Conservation (phyloP, 2,888 invertebrate species). For the Drosophila nr. perissopoda region DNA sequence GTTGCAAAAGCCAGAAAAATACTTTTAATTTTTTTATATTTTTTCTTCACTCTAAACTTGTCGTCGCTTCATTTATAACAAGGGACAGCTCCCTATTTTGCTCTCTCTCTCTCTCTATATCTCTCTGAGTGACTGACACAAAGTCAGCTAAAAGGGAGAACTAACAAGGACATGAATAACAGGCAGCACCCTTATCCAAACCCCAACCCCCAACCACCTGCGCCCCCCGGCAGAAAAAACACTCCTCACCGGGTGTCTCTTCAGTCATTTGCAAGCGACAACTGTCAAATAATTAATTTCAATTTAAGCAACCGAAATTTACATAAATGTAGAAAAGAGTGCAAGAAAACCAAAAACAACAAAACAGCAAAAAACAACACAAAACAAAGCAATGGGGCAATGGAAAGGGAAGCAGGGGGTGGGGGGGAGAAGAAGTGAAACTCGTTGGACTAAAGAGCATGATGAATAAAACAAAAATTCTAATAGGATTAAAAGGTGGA, state of each 20-base stretch:
- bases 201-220: neutral
- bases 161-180: conserved; percentile 38
- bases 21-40: conserved; percentile 4
- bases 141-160: conserved; percentile 39
- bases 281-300: conserved; percentile 81
- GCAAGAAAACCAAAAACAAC: conserved; percentile 8
- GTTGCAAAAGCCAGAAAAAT: conserved; percentile 24
- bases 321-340: conserved; percentile 65
- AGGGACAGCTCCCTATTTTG: conserved; percentile 28
- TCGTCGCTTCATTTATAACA: conserved; percentile 68
- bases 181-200: neutral
- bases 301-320: conserved; percentile 80
- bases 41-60: conserved; percentile 24
- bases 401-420: neutral
- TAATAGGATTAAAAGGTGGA: conserved; percentile 78
- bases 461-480: conserved; percentile 79
- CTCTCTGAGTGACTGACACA: conserved; percentile 28
- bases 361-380: conserved; percentile 3
- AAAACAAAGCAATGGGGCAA: conserved; percentile 6
- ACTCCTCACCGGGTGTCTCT: conserved; percentile 18
- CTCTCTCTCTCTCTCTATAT: neutral
- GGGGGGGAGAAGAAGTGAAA: conserved; percentile 23
- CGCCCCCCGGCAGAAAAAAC: neutral
- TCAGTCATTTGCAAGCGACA: conserved; percentile 72
- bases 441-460: conserved; percentile 50